phyloP scores from a whole-genome alignment of 1,140 invertebrate genomes.

The Coenobita brevimanus region DNA sequence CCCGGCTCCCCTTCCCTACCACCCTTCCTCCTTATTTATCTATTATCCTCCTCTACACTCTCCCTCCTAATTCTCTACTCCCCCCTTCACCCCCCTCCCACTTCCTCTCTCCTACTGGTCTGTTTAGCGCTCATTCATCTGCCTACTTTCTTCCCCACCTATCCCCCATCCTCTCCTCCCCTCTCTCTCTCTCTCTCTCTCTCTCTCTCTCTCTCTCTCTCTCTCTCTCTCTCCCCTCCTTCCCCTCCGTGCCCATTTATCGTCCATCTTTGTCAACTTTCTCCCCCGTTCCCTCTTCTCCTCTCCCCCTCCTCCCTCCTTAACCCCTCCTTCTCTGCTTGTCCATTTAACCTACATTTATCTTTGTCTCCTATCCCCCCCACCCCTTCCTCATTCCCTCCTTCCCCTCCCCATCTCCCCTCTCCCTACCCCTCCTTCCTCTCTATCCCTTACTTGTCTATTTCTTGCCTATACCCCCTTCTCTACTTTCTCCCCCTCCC shows the following conservation, averaged over 20 bases:
- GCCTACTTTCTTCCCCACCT: too few relatives aligned
- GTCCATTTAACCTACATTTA: too few relatives aligned
- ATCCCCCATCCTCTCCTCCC: too few relatives aligned
- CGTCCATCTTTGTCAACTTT: too few relatives aligned
- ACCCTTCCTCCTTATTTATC: background rate
- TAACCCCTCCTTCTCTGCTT: background rate
- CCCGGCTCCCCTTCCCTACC: too few relatives aligned
- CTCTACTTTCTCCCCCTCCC: too few relatives aligned
- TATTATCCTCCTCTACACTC: background rate
- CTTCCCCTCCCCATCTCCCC: background rate
- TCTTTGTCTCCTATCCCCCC: background rate
- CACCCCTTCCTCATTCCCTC: background rate
- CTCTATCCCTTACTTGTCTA: background rate
- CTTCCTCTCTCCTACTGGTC: background rate
- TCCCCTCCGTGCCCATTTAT: too few relatives aligned
- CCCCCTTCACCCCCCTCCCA: background rate
- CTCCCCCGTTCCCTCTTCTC: background rate
- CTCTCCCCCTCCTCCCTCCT: background rate
- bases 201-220: constrained; percentile 4
- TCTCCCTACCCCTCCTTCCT: background rate
- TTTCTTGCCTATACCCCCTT: too few relatives aligned
- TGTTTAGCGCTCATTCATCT: too few relatives aligned
- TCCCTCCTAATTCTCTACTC: background rate
- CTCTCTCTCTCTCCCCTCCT: constrained; percentile 13
- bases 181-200: too few relatives aligned